phyloP scores from a whole-genome alignment of 2,888 invertebrate genomes.

The Stenchaetothrips biformis region DNA sequence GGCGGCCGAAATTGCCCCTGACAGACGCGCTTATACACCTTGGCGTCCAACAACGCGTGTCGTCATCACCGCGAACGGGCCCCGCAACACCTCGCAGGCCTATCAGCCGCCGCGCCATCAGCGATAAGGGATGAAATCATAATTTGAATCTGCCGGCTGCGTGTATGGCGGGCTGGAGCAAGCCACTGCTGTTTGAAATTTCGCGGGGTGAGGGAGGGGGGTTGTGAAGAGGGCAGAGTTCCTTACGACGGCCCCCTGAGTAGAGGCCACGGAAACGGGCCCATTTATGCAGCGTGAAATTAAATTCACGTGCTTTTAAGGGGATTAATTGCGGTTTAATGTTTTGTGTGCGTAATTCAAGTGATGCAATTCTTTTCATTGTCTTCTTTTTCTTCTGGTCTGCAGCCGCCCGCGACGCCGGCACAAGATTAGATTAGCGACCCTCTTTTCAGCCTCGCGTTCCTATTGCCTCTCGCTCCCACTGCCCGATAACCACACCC shows the following conservation, averaged over 20 bases:
- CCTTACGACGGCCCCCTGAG: too few relatives aligned
- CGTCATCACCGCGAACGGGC: neutral
- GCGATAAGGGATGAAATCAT: conserved; percentile 7
- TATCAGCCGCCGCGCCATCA: neutral
- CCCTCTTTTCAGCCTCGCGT: neutral
- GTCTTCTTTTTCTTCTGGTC: neutral
- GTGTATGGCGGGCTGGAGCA: too few relatives aligned
- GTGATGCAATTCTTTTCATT: neutral
- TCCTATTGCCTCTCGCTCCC: neutral
- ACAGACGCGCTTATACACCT: neutral
- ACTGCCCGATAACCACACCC: neutral
- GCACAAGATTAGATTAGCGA: neutral
- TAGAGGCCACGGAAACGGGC: too few relatives aligned
- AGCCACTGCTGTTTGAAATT: too few relatives aligned
- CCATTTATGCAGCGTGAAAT: neutral
- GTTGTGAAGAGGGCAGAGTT: too few relatives aligned
- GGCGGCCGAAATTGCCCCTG: neutral
- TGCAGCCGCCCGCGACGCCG: neutral
- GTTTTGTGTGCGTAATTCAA: neutral
- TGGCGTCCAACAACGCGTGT: conserved; percentile 11
- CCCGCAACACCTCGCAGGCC: neutral
- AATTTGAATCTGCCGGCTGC: neutral
- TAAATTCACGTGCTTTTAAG: neutral
- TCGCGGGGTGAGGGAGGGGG: too few relatives aligned
- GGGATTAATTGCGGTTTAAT: neutral